A percentile compares a stretch with the other conserved stretches of the same genome.
These are phyloP conservation scores for Rallus limicola DNA, from an alignment of 2,113 vertebrate genomes.

Conservation along the genomic window DNA sequence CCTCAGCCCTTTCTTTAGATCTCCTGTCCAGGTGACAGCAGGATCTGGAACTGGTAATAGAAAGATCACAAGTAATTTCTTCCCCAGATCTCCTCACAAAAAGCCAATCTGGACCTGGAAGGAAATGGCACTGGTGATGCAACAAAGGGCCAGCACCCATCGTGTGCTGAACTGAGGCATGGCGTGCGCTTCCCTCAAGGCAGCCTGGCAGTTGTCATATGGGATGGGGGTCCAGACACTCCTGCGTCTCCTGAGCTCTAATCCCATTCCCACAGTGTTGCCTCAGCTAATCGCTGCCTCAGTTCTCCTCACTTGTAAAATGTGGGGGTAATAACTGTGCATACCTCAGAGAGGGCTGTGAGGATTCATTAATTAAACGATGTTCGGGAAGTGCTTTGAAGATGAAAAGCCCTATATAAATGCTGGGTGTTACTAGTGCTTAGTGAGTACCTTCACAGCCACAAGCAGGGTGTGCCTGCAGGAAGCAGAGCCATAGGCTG, in stretches of 20 bases:
- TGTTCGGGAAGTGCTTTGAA: conserved; percentile 70
- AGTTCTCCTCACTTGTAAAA: conserved; percentile 64
- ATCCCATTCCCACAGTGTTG: conserved; percentile 59
- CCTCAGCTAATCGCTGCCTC: conserved; percentile 66
- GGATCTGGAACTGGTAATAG: neutral
- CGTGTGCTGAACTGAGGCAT: neutral
- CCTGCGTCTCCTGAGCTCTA: neutral
- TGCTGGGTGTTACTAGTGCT: conserved; percentile 69
- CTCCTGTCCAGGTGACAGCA: neutral
- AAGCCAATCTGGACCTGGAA: neutral
- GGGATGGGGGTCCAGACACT: neutral
- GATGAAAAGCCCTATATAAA: conserved; percentile 71
- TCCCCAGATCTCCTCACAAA: neutral
- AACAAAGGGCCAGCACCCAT: neutral
- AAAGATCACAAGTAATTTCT: fast-evolving
- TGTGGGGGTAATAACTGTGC: conserved; percentile 62
- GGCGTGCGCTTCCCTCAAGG: fast-evolving
- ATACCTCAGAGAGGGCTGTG: conserved; percentile 56
- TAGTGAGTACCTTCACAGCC: conserved; percentile 67
- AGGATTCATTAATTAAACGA: conserved; percentile 69
- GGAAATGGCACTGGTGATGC: neutral
- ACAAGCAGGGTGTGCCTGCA: conserved; percentile 65
- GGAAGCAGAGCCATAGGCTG: conserved; percentile 65
- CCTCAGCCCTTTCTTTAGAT: neutral
- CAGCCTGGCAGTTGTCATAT: neutral